Percentiles rank a stretch among this genome's conserved stretches.
These are phyloP conservation scores for Tupaia tana DNA, from an alignment of 2,113 vertebrate species.

Conservation along the genomic window DNA sequence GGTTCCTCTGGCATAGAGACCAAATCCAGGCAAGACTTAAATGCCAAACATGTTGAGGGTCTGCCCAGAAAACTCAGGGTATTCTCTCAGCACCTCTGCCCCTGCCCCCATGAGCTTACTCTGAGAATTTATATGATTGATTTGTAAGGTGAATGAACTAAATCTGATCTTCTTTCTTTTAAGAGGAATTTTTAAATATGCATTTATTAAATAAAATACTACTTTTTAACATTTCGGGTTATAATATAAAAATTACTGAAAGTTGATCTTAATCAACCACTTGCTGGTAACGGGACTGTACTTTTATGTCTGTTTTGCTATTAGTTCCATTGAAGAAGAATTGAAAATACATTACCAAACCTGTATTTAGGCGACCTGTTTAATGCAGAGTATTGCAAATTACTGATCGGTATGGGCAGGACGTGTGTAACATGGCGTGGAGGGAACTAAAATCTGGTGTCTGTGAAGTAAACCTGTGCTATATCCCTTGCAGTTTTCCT, in stretches of 20 bases:
- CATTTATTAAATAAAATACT: too few species aligned
- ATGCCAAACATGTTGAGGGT: not conserved
- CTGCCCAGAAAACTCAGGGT: not conserved
- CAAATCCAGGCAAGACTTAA: not conserved
- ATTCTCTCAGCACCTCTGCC: not conserved
- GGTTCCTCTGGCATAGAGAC: not conserved
- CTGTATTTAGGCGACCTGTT: not conserved
- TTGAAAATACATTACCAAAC: not conserved
- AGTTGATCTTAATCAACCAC: too few species aligned
- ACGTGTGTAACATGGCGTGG: not conserved
- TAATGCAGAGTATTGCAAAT: not conserved
- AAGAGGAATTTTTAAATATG: too few species aligned
- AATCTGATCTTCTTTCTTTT: not conserved
- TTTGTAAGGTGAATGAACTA: not conserved
- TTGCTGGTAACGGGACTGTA: not conserved
- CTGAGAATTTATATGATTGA: not conserved
- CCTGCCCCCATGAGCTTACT: not conserved
- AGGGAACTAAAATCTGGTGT: not conserved
- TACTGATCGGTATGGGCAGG: not conserved
- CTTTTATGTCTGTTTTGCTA: not conserved
- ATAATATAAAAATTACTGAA: too few species aligned
- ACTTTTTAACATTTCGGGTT: too few species aligned
- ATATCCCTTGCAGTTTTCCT: not conserved
- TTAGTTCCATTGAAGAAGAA: slow-evolving; percentile 10
- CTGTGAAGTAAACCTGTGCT: not conserved